phyloP scores from a whole-genome alignment of 2,797 vertebrate species.

The Dipus sagitta region DNA sequence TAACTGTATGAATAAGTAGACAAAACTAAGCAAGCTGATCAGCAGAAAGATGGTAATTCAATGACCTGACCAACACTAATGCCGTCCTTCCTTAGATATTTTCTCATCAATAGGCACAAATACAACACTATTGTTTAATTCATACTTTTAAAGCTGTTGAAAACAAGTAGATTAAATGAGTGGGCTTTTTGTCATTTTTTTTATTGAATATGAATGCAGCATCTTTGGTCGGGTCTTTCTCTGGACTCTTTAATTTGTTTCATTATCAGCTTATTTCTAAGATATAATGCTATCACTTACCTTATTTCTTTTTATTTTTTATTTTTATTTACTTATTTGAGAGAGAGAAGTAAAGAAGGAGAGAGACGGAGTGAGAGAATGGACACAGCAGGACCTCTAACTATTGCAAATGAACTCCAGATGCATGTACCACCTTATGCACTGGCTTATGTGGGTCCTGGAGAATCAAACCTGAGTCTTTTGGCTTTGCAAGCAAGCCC shows the following conservation, averaged over 20 bases:
- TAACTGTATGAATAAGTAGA: not conserved
- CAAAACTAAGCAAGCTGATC: not conserved
- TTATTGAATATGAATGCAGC: not conserved
- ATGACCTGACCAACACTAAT: not conserved
- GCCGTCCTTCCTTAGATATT: conserved; percentile 14
- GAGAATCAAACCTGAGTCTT: no score
- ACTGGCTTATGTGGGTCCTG: no score
- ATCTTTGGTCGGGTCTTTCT: not conserved
- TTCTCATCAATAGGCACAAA: not conserved
- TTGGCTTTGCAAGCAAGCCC: no score
- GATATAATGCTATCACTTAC: not conserved
- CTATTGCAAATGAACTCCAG: no score
- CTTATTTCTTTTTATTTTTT: not conserved
- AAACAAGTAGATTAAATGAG: not conserved
- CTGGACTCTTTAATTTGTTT: not conserved
- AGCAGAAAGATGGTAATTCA: not conserved
- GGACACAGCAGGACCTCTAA: no score
- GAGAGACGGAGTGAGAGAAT: no score
- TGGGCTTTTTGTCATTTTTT: not conserved
- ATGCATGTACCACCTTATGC: no score
- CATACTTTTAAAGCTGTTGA: not conserved
- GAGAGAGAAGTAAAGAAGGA: no score
- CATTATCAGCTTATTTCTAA: not conserved
- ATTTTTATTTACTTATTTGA: no score
- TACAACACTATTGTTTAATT: not conserved